phyloP scores from a whole-genome alignment of 2,888 invertebrate species.

The Caenorhabditis wallacei region DNA sequence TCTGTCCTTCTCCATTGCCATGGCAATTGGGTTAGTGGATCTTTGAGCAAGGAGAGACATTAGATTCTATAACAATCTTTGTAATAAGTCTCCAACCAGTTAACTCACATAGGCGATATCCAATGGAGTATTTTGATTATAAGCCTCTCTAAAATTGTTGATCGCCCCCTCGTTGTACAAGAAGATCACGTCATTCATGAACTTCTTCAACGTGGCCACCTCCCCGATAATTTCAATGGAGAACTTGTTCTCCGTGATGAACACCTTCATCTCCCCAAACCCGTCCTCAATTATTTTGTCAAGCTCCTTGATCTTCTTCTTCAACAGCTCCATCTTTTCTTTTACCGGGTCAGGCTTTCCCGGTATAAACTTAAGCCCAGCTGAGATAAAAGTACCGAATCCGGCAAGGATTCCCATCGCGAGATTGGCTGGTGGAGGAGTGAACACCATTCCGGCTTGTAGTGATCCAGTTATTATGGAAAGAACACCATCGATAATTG shows the following conservation, averaged over 20 bases:
- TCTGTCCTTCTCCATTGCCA: neutral
- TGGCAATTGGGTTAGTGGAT: neutral
- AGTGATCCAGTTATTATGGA: neutral
- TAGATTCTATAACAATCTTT: no score
- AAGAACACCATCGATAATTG: neutral
- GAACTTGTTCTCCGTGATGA: neutral
- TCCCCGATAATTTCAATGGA: neutral
- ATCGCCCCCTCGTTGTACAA: neutral
- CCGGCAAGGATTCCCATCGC: neutral
- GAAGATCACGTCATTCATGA: neutral
- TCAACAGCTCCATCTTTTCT: neutral
- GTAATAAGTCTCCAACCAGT: no score
- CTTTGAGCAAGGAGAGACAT: neutral
- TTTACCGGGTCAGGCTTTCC: neutral
- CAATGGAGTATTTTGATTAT: neutral
- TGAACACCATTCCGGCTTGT: neutral
- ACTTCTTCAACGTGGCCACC: neutral
- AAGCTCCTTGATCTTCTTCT: neutral
- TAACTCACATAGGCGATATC: neutral
- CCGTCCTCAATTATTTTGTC: no score
- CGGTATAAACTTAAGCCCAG: neutral
- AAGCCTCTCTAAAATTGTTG: neutral
- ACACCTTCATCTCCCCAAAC: neutral
- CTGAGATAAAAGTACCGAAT: neutral
- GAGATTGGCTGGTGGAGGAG: neutral